Conservation (phyloP, 2,797 vertebrate species). For the Ctenosaura bakeri region DNA sequence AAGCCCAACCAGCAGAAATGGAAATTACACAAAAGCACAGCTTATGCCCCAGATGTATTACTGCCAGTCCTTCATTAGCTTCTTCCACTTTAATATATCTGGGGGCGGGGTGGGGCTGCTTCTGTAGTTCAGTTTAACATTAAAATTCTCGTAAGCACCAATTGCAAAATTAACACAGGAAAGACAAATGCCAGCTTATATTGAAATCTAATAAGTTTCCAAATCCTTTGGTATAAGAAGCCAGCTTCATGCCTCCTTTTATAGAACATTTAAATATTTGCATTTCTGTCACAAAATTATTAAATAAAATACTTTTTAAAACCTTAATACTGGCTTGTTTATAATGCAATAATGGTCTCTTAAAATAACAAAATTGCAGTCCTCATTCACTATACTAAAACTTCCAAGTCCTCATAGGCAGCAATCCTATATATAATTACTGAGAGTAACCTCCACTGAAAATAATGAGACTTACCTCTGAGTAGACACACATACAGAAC, state of each 20-base stretch:
- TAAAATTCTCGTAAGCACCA: constrained; percentile 48
- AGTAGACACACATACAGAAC: too few relatives aligned
- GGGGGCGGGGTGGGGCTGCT: constrained; percentile 29
- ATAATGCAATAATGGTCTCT: not conserved
- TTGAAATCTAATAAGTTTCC: constrained; percentile 27
- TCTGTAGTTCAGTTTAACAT: constrained; percentile 40
- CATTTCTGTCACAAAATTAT: constrained; percentile 31
- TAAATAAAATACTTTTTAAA: not conserved
- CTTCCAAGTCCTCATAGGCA: not conserved
- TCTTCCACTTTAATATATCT: constrained; percentile 31
- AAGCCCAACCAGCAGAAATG: constrained; percentile 19
- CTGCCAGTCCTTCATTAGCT: constrained; percentile 53
- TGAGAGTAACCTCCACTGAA: not conserved
- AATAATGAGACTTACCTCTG: not conserved
- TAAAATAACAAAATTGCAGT: not conserved
- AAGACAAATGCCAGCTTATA: constrained; percentile 36
- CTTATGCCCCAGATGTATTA: constrained; percentile 18
- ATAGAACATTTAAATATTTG: constrained; percentile 13
- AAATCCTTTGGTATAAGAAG: constrained; percentile 31
- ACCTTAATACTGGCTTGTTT: constrained; percentile 3
- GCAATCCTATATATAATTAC: not conserved
- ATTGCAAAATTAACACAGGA: constrained; percentile 54
- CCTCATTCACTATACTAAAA: not conserved
- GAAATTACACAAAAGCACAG: constrained; percentile 36
- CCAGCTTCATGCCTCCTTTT: constrained; percentile 11